phyloP scores from a whole-genome alignment of 2,888 invertebrate species.

The Nemapogon koenigi region DNA sequence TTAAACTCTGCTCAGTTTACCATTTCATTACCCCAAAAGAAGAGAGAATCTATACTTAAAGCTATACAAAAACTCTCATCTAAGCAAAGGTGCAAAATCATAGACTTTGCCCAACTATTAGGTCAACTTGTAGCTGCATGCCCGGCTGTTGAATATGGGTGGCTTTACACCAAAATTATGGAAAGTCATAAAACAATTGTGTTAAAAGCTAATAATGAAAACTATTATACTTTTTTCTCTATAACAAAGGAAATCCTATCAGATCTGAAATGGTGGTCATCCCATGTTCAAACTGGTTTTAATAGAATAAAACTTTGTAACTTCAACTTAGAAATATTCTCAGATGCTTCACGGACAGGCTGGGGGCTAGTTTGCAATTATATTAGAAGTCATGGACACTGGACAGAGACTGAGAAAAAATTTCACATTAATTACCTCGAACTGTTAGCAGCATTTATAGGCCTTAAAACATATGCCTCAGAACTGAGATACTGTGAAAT shows the following conservation, averaged over 20 bases:
- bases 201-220: background rate
- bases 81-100: background rate
- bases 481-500: conserved; percentile 9
- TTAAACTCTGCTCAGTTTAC: background rate
- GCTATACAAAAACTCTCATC: background rate
- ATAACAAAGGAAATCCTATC: background rate
- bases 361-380: conserved; percentile 13
- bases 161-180: conserved; percentile 1
- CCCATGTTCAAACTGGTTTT: background rate
- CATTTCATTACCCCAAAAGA: background rate
- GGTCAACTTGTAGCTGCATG: conserved; percentile 1
- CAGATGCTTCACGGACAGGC: conserved; percentile 14
- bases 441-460: conserved; percentile 13
- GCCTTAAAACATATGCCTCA: conserved; percentile 13
- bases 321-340: conserved; percentile 14
- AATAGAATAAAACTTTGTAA: background rate
- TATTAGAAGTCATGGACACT: conserved; percentile 10
- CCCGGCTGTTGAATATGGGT: conserved; percentile 1
- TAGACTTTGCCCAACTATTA: conserved; percentile 2
- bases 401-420: conserved; percentile 7
- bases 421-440: conserved; percentile 14
- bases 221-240: background rate
- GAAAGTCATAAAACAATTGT: background rate
- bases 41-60: background rate
- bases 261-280: conserved; percentile 5